Base-by-base conservation (phyloP, 2,888 invertebrate species). In the Ochlodes sylvanus region DNA sequence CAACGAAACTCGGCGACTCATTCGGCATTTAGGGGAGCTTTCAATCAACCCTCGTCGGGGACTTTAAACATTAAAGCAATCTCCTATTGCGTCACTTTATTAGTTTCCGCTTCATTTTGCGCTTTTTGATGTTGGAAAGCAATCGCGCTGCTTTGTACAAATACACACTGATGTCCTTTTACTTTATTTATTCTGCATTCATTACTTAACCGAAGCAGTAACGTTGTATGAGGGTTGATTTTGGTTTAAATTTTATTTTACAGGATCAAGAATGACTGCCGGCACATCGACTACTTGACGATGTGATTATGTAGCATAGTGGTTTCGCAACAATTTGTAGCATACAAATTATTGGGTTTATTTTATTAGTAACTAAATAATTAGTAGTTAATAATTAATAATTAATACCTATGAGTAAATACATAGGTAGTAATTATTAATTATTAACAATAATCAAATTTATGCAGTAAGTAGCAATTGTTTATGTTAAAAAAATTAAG, bases 1-100 rank as follows among this genome's bases (percentile, higher is more conserved):
- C 79, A 91, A 88, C 87, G 88, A 87, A 87, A 87, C 84, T 84
- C 82, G 75, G 78, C 82, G 68, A 84, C 85, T 89, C 85, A 89
- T 88, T 88, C 86, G 84, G 78, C 79, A 80, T 73, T 72, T 82
- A 82, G 88, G 92, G 90, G 91, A 85, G 84, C 84, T 86, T 88
- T 90, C 88, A 91, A 92, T 90, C 88, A 82, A 82, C 87, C 86
- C 89, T 89, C 89, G 84, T 85, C 84, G 88, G 85, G 84, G 86
- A 81, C 79, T 85, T 88, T 84, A 85, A 86, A 84, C 83, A 90
- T 92, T 92, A 90, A 91, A 92, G 90, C 88, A 88, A 90, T 91
- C 91, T 88, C 85, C 80, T 81, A 84, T 85, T 85, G 88, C 87
- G 87, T 85, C 89, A 87, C 89, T 87, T 90, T 92, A 92, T 92